Base-by-base conservation (phyloP, 2,113 vertebrate genomes). In the Macquaria australasica region DNA sequence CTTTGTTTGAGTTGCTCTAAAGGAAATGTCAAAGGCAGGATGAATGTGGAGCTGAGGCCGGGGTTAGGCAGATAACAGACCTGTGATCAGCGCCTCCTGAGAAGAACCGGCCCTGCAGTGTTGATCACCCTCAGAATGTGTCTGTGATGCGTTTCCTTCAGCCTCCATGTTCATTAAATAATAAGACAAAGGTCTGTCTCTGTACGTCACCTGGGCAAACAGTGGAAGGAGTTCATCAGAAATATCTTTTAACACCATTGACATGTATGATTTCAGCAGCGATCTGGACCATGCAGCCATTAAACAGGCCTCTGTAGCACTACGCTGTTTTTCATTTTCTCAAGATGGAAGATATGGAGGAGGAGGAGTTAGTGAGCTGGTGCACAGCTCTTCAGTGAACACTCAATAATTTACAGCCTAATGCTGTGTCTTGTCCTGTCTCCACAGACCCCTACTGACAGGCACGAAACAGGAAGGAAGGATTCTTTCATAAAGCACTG, bases 121-220 rank as follows among this genome's bases (percentile, higher is more conserved):
- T 25, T 51, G 48, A 10, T 8, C 6, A 12, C 73, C 64, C 48
- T 64, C 53, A 28, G 28, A 31, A 37, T 0, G 0, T 1, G 9
- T 53, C 50, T 84, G 74, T 6, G 69, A 0, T 1, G 18, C 10
- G 34, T 39, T 53, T 77, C 34, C 28, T 25, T 55, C 75, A 56
- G 51, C 53, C 14, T 86, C 91, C 15, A 84, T 76, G 73, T 69
- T 77, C 25, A 83, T 68, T 72, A 88, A 7, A 67, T 96, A 95
- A 74, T 89, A 85, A 79, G 94, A 94, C 87, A 97, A 89, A 53
- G 95, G 88, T 56, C 88, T 96, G 51, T 95, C 94, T 85, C 77
- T 81, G 83, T 97, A 97, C 0, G 83, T 95, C 89, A 97, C 95
- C 98, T 98, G 89, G 7, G 9, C 39, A 88, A 71, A 53, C 12